Evolutionary conservation across 2,797 vertebrate species (phyloP), one percentile per base, ranked within the genome.

Genomic region (Coccyzus lansbergi): DNA sequence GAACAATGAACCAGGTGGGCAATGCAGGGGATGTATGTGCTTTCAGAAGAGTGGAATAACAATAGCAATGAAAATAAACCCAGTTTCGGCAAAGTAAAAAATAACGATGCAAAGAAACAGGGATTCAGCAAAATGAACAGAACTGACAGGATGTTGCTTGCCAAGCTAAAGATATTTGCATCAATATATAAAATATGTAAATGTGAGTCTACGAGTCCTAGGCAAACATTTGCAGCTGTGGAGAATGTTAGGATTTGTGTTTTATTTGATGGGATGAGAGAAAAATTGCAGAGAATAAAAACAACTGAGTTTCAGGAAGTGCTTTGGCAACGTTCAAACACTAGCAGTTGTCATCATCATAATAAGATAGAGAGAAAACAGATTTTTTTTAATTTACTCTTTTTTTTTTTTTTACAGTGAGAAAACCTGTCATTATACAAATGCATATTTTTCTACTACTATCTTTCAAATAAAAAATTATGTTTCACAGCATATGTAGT

Each of bases 101-200:
- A 53, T 3, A 60, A 9, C 48, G 83, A 31, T 24, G 51, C 71
- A 60, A 94, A 70, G 38, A 85, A 81, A 51, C 42, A 70, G 21
- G 20, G 7, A 10, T 88, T 90, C 52, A 78, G 65, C 49, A 79
- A 77, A 93, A 88, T 38, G 63, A 91, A 53, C 29, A 42, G 53
- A 93, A 60, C 44, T 64, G 62, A 33, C 42, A 72, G 48, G 4
- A 3, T 75, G 71, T 65, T 95, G 56, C 65, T 92, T 93, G 76
- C 76, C 62, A 76, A 88, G 55, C 65, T 69, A 89, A 81, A 89
- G 81, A 75, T 93, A 95, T 89, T 94, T 93, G 82, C 71, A 89
- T 93, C 93, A 81, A 91, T 95, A 91, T 89, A 92, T 94, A 95
- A 95, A 94, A 91, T 86, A 94, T 88, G 82, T 83, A 94, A 95